These are phyloP conservation scores for Buphagus erythrorhynchus DNA, from an alignment of 2,797 vertebrate species.

Conservation along the genomic window DNA sequence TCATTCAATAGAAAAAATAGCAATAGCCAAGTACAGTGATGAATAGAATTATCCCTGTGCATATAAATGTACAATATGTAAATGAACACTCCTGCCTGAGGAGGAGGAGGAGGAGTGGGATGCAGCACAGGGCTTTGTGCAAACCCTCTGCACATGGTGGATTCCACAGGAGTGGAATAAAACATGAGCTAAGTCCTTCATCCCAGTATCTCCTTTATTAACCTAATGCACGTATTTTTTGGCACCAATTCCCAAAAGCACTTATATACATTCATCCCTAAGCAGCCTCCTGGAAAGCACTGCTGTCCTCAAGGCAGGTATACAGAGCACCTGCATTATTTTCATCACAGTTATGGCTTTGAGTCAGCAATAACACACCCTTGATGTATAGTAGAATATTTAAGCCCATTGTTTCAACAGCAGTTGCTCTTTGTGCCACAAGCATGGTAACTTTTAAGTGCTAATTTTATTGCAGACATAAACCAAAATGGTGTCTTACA, in stretches of 20 bases:
- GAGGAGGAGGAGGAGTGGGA: background rate
- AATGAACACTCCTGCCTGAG: background rate
- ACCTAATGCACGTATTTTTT: background rate
- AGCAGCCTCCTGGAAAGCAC: background rate
- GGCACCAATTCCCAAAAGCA: background rate
- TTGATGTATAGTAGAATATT: rapidly evolving
- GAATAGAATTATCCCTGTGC: background rate
- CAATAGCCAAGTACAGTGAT: background rate
- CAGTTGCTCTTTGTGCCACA: background rate
- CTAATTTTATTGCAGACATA: background rate
- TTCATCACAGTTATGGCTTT: background rate
- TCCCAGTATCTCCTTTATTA: background rate
- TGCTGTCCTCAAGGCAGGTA: background rate
- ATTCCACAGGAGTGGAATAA: background rate
- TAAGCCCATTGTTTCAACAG: background rate
- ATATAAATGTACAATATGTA: background rate
- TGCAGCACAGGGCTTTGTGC: background rate
- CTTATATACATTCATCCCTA: background rate
- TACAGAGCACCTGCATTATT: background rate
- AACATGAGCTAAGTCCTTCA: background rate
- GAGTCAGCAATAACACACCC: background rate
- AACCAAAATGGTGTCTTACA: background rate
- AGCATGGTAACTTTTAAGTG: rapidly evolving
- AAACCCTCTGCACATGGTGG: background rate
- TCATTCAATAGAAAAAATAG: background rate